Evolutionary conservation across 2,888 invertebrate species (phyloP).

Genomic region (Pristionchus exspectatus): DNA sequence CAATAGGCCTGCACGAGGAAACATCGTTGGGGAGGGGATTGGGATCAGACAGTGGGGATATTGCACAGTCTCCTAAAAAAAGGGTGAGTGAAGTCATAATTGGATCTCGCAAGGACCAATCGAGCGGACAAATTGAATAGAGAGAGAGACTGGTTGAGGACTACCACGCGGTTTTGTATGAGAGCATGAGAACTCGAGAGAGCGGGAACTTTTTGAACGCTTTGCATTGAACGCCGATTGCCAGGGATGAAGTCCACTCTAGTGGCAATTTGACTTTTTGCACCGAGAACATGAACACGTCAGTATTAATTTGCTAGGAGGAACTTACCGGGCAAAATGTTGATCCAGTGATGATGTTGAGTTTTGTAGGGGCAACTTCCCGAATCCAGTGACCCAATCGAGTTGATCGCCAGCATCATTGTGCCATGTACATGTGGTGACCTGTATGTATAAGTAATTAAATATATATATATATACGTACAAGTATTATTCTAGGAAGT

Average conservation of each 20-base stretch:
- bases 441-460: background rate
- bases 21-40: too few relatives aligned
- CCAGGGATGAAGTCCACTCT: background rate
- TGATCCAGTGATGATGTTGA: constrained; percentile 68
- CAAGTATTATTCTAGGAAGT: too few relatives aligned
- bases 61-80: background rate
- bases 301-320: background rate
- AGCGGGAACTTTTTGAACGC: background rate
- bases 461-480: too few relatives aligned
- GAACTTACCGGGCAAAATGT: constrained; percentile 64
- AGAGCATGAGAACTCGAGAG: background rate
- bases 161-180: background rate
- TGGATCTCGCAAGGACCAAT: background rate
- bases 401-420: constrained; percentile 67
- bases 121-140: background rate
- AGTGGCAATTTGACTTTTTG: background rate
- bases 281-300: background rate
- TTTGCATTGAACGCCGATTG: background rate
- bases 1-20: too few relatives aligned
- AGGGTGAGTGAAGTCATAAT: constrained; percentile 1
- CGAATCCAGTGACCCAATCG: constrained; percentile 70
- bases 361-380: constrained; percentile 65
- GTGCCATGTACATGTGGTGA: constrained; percentile 66
- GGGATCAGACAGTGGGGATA: background rate
- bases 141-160: background rate